phyloP scores from a whole-genome alignment of 2,113 vertebrate genomes.

The Paradisaea rubra region DNA sequence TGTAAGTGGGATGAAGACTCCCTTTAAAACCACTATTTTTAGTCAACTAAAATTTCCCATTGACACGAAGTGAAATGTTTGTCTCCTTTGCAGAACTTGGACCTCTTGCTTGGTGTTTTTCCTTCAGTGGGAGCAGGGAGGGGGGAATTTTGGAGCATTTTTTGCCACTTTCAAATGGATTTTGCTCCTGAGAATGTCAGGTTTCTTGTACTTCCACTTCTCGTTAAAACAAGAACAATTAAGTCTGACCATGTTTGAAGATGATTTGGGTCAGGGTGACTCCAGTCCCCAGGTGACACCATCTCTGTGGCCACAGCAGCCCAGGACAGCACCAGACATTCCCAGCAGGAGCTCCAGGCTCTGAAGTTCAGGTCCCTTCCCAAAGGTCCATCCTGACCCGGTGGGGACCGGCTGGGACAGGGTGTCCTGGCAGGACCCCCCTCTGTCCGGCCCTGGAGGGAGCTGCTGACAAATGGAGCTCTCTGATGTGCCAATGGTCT shows the following conservation, averaged over 20 bases:
- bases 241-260: fast-evolving
- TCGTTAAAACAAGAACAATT: not conserved
- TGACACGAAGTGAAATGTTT: not conserved
- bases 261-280: not conserved
- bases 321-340: not conserved
- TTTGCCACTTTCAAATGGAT: not conserved
- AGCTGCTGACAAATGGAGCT: not conserved
- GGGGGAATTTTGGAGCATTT: not conserved
- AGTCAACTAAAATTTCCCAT: not conserved
- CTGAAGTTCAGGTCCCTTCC: not conserved
- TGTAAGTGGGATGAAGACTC: not conserved
- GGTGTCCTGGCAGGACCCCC: not conserved
- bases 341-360: not conserved
- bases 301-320: not conserved
- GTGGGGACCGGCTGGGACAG: not conserved
- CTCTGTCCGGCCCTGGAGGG: not conserved
- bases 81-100: not conserved
- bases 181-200: not conserved
- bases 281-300: not conserved
- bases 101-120: not conserved
- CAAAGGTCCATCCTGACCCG: not conserved
- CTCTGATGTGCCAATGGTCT: not conserved
- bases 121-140: not conserved
- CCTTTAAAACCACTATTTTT: conserved; percentile 25
- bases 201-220: not conserved